Percentiles rank a stretch among this genome's conserved stretches.
These are phyloP conservation scores for Raja brachyura DNA, from an alignment of 2,113 vertebrate species.

Conservation along the genomic window DNA sequence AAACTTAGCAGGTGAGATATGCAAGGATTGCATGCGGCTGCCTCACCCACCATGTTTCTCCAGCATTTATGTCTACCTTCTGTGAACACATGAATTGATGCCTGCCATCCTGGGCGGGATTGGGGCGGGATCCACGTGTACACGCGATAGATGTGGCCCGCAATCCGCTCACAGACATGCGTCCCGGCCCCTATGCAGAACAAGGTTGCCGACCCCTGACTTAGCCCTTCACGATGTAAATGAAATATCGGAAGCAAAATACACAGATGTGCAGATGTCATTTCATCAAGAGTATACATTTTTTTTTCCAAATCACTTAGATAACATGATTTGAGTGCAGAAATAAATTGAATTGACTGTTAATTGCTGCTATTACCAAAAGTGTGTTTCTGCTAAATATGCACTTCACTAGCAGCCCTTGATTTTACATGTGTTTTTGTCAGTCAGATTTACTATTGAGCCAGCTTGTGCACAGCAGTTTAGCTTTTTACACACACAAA, in stretches of 20 bases:
- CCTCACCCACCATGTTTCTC: no score
- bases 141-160: no score
- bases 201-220: no score
- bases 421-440: neutral
- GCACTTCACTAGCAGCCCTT: neutral
- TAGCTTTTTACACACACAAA: neutral
- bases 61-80: no score
- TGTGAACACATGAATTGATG: no score
- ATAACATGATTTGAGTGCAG: no score
- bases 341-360: neutral
- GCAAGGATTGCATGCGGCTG: no score
- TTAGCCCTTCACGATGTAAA: neutral
- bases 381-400: neutral
- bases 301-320: neutral
- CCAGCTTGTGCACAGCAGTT: neutral
- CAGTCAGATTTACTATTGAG: neutral
- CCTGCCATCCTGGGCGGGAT: no score
- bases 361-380: neutral
- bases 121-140: no score
- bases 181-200: no score
- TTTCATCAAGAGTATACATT: neutral
- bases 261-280: neutral
- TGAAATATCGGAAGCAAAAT: neutral
- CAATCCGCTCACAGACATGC: no score
- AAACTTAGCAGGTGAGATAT: no score